These are phyloP conservation scores for Andrena cerasifolii DNA, from an alignment of 1,140 invertebrate genomes.

Conservation along the genomic window DNA sequence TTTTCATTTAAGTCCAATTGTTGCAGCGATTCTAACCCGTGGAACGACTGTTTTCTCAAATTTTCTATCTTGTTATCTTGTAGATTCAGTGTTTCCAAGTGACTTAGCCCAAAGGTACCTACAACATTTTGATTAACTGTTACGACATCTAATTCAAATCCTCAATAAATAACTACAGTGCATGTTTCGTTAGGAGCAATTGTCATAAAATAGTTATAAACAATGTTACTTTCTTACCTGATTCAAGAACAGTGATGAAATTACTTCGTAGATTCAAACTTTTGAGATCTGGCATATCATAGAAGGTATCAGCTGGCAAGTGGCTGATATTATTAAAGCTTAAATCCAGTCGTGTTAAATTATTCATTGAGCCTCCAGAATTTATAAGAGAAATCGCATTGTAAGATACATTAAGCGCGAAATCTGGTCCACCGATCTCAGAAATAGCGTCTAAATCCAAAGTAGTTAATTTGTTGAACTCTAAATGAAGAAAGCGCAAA, in stretches of 20 bases:
- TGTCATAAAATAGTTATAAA: not conserved
- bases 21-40: conserved; percentile 88
- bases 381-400: conserved; percentile 76
- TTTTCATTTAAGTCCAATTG: conserved; percentile 91
- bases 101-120: conserved; percentile 81
- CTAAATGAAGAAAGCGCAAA: conserved; percentile 77
- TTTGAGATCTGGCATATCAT: conserved; percentile 85
- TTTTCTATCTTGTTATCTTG: conserved; percentile 88
- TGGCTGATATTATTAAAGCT: conserved; percentile 89
- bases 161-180: not conserved
- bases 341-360: conserved; percentile 85
- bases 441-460: conserved; percentile 76
- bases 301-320: conserved; percentile 86
- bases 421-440: conserved; percentile 76
- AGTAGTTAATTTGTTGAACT: conserved; percentile 76
- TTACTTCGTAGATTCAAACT: conserved; percentile 87
- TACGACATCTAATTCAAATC: no score
- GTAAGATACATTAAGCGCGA: conserved; percentile 78
- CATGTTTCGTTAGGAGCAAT: not conserved
- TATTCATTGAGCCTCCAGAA: conserved; percentile 68
- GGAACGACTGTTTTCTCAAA: conserved; percentile 89
- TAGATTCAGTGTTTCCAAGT: conserved; percentile 89
- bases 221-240: conserved; percentile 66
- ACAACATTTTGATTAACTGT: not conserved
- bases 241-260: conserved; percentile 81